Conservation (phyloP, 2,888 invertebrate genomes). For the Heliconius sara region DNA sequence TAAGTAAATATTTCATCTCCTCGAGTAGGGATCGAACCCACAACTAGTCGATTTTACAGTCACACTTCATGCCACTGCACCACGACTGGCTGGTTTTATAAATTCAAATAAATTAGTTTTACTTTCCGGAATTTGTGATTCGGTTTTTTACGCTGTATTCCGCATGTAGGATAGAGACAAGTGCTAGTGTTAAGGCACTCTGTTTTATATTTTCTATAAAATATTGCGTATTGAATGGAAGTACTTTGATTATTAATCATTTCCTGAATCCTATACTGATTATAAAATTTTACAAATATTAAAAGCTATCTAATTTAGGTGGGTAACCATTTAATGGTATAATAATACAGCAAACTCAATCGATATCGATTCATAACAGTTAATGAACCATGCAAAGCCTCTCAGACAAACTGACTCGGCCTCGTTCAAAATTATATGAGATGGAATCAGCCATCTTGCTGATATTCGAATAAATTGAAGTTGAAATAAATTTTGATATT, state of each 20-base stretch:
- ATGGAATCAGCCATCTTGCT: slow-evolving; percentile 6
- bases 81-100: too few species aligned
- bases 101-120: not conserved
- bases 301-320: not conserved
- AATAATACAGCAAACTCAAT: slow-evolving; percentile 5
- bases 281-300: not conserved
- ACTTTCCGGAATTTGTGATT: not conserved
- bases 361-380: slow-evolving; percentile 16
- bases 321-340: not conserved
- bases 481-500: not conserved
- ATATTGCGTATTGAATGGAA: not conserved
- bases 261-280: not conserved
- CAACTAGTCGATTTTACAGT: too few species aligned
- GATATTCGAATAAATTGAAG: not conserved
- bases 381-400: slow-evolving; percentile 12
- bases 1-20: too few species aligned
- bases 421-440: slow-evolving; percentile 2
- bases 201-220: not conserved
- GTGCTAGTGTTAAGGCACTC: not conserved
- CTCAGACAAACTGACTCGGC: slow-evolving; percentile 15
- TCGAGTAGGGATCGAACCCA: too few species aligned
- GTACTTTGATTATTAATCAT: not conserved
- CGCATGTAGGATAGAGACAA: not conserved
- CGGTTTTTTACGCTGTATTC: not conserved
- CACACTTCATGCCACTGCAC: too few species aligned